Conservation (phyloP, 2,113 vertebrate species). For the Rhynchomys soricoides region DNA sequence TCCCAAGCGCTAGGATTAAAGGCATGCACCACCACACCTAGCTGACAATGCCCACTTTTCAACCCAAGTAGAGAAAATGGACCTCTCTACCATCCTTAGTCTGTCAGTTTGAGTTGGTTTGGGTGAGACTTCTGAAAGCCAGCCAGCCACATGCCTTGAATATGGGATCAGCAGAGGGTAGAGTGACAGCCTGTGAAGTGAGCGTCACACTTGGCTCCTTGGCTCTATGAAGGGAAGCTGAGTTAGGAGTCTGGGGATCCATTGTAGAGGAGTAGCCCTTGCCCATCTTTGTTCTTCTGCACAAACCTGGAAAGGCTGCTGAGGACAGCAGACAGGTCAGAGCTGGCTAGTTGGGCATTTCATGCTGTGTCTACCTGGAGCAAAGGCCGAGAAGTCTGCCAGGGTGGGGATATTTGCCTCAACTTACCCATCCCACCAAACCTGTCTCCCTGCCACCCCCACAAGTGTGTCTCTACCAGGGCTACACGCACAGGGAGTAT, state of each 20-base stretch:
- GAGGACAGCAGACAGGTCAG: background rate
- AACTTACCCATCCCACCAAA: slow-evolving; percentile 12
- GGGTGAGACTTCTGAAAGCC: background rate
- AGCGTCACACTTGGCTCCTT: background rate
- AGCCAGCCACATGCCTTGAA: background rate
- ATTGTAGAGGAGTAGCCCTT: background rate
- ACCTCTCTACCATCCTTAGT: background rate
- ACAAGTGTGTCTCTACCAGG: background rate
- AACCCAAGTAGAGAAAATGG: background rate
- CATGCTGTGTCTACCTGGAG: background rate
- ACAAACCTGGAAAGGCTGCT: background rate
- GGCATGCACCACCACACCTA: too few relatives aligned
- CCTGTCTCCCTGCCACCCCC: slow-evolving; percentile 69
- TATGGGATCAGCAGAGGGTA: background rate
- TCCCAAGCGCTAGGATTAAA: too few relatives aligned
- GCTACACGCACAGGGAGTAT: background rate
- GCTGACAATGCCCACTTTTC: background rate
- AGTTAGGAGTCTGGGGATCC: background rate
- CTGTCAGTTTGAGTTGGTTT: background rate
- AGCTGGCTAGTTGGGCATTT: background rate
- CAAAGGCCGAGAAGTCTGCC: background rate
- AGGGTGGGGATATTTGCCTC: slow-evolving; percentile 52
- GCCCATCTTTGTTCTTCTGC: background rate
- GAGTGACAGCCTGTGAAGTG: background rate
- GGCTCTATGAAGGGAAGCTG: background rate